Base-by-base conservation (phyloP, 53 echinoderm and acorn worm species). In the Henricia sp. region DNA sequence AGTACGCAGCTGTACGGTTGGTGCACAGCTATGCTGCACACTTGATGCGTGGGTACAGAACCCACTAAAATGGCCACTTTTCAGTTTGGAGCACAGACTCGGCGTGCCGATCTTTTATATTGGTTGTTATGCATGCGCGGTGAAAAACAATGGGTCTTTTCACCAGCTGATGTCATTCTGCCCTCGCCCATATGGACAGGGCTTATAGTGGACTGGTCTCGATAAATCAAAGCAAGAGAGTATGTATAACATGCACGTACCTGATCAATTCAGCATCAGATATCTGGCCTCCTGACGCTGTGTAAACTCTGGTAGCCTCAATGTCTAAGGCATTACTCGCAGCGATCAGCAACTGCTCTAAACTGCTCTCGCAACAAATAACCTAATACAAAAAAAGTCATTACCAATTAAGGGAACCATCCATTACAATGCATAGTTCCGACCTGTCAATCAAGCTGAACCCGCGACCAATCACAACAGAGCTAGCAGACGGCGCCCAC, bases 231-330 rank as follows among this genome's bases (percentile, higher is more conserved):
- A 20, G n/a, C 19, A 20, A 19, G 19, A 23, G n/a, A 6, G 19
- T 53, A 4, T 0, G 23, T 53, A 48, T 26, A n/a, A n/a, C n/a
- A n/a, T n/a, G n/a, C n/a, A n/a, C n/a, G n/a, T 86, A 96, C 96
- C 96, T 96, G 67, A 96, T 91, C 23, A 96, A 87, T 9, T 52
- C 53, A 37, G 89, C 70, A 70, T 91, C 87, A 43, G 91, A 83
- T 59, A 96, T 78, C 32, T 68, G 77, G 19, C 93, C 96, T 78
- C 96, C 93, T 52, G 71, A 69, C 20, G 74, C 84, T 67, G 93
- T 92, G 91, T 91, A 96, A 6, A 96, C 83, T 37, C 78, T 74
- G 1, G 89, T 73, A 24, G 84, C 91, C 27, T 89, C 75, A n/a
- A 96, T 82, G n/a, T 82, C 91, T 13, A 96, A 57, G 41, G 71